These are phyloP conservation scores for Turritopsis dohrnii DNA, from an alignment of 30 jellyfish, hydroid and myxozoan species.

Conservation along the genomic window DNA sequence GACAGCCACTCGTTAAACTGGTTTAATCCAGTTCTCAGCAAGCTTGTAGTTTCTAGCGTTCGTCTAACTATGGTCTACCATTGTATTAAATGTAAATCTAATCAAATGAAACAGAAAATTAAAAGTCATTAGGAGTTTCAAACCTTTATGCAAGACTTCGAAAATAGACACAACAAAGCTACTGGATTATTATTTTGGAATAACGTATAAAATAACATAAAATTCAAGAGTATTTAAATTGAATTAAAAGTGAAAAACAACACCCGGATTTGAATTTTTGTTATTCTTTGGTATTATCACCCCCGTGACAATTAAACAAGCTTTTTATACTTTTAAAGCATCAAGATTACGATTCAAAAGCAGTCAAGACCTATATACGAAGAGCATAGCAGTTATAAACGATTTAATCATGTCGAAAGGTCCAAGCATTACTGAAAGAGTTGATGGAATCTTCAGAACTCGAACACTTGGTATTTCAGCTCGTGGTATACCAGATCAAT, in stretches of 20 bases:
- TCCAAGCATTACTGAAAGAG: constrained; percentile 15
- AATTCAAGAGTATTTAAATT: no score
- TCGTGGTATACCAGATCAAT: constrained; percentile 97
- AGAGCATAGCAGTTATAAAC: not conserved
- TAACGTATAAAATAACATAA: not conserved
- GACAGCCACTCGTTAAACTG: not conserved
- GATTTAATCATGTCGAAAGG: not conserved
- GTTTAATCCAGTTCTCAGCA: not conserved
- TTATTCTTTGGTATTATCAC: not conserved
- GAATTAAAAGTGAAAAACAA: not conserved
- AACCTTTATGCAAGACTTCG: not conserved
- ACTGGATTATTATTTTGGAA: not conserved
- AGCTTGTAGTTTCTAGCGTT: not conserved
- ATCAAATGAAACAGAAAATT: not conserved
- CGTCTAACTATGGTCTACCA: not conserved
- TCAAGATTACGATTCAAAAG: not conserved
- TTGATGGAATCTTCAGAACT: constrained; percentile 89
- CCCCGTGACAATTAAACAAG: not conserved
- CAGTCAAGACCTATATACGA: not conserved
- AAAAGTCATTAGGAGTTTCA: not conserved
- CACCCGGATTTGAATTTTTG: not conserved
- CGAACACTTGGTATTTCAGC: constrained; percentile 94
- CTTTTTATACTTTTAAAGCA: not conserved
- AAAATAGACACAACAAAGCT: not conserved
- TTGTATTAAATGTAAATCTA: not conserved